A percentile compares a stretch with the other conserved stretches of the same genome.
These are phyloP conservation scores for Pseudochirops cupreus DNA, from an alignment of 2,797 vertebrate genomes.

Conservation along the genomic window DNA sequence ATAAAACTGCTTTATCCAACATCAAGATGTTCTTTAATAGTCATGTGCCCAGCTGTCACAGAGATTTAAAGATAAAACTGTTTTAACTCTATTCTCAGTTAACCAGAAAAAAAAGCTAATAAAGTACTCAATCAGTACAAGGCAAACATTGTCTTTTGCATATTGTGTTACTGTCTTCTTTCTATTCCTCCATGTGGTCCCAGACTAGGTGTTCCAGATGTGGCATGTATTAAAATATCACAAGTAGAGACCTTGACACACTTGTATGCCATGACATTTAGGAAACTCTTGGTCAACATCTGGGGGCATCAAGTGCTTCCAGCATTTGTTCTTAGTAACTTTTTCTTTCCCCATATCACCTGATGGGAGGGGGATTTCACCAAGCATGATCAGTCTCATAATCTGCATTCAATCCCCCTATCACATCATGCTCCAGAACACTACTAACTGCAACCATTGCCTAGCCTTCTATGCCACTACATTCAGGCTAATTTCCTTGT, in stretches of 20 bases:
- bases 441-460: background rate
- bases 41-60: background rate
- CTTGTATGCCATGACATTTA: background rate
- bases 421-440: background rate
- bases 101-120: background rate
- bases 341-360: background rate
- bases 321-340: too few species aligned
- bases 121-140: background rate
- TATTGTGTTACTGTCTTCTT: slow-evolving; percentile 10
- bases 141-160: background rate
- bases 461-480: background rate
- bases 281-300: background rate
- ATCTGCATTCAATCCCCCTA: background rate
- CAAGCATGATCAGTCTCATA: background rate
- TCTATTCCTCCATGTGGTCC: background rate
- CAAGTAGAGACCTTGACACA: background rate
- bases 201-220: background rate
- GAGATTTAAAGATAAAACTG: background rate
- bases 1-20: background rate
- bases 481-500: background rate
- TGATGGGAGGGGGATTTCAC: background rate
- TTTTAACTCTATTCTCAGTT: background rate
- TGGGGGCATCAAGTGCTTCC: background rate
- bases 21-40: background rate
- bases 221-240: background rate